Evolutionary conservation across 2,797 vertebrate genomes (phyloP), one percentile per base, ranked within the genome.

Genomic region (Capromys pilorides): DNA sequence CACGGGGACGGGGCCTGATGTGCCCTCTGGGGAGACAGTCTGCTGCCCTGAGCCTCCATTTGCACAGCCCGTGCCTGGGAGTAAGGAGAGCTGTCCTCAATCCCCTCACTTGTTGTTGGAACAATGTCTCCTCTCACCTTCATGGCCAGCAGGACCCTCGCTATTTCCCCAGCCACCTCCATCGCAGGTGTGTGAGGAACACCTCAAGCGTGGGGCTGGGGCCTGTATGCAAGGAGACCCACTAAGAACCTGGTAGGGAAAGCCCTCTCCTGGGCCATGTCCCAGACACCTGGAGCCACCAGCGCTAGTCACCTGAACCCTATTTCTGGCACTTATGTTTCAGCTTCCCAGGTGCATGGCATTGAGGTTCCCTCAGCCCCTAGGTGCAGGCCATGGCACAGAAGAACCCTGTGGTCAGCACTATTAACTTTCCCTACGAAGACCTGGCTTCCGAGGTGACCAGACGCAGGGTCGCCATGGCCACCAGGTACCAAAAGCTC

Each of bases 401-500:
- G 66, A 93, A 88, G 31, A 82, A 16, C 75, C 21, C 73, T 0
- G 2, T 2, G 0, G 33, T 33, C 64, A 11, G 5, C 0, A 45
- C n/a, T 45, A 45, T 39, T 4, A 18, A n/a, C 18, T 14, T 97
- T 18, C 80, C 22, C 75, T 96, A 75, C 36, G 54, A 75, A 69
- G 97, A 98, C 94, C 95, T 97, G 87, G 91, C 66, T 49, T 97
- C 94, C 0, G 94, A 97, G 39, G 94, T 98, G 88, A 90, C 66
- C 85, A 96, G 94, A 49, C 94, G 97, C 19, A 93, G 97, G 39
- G 67, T 75, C 5, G 90, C 94, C 73, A 95, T 97, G 97, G 67
- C 62, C 24, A 83, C 18, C 4, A 96, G 97, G 98, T 98, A 97
- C 36, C 12, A 2, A 39, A 36, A 6, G 16, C 33, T 22, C 31